These are phyloP conservation scores for Eilema griseolum DNA, from an alignment of 2,888 invertebrate species.

Conservation along the genomic window DNA sequence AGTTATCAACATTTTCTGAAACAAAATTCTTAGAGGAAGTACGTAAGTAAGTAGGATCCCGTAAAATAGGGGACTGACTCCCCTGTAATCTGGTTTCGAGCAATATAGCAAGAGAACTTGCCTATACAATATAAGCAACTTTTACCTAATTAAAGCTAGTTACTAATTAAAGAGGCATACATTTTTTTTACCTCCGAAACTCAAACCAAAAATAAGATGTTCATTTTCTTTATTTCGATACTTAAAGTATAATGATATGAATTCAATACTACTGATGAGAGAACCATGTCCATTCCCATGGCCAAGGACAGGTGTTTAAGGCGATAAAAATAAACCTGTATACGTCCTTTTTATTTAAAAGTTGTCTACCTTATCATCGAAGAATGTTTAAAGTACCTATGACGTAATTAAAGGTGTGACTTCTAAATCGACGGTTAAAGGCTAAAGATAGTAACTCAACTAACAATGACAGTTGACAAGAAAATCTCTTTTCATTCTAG, in stretches of 20 bases:
- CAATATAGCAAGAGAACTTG: background rate
- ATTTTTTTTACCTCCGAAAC: background rate
- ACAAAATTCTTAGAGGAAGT: too few species aligned
- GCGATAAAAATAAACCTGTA: constrained; percentile 4
- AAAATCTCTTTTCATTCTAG: too few species aligned
- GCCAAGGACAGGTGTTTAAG: constrained; percentile 1
- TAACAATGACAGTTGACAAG: background rate
- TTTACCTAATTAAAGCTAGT: background rate
- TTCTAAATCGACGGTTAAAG: background rate
- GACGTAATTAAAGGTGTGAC: background rate
- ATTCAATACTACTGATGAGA: background rate
- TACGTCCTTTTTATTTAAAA: background rate
- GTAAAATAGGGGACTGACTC: background rate
- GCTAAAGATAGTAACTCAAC: background rate
- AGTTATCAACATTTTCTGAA: too few species aligned
- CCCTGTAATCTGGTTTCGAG: background rate
- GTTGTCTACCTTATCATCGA: background rate
- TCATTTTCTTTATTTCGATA: background rate
- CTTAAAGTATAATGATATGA: background rate
- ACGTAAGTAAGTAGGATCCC: too few species aligned
- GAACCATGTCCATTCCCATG: background rate
- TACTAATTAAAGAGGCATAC: background rate
- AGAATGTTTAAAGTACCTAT: background rate
- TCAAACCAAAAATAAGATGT: background rate
- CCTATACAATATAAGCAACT: too few species aligned